Evolutionary conservation across 2,113 vertebrate species (phyloP), one percentile per base, ranked within the genome.

Genomic region (Ciconia boyciana): DNA sequence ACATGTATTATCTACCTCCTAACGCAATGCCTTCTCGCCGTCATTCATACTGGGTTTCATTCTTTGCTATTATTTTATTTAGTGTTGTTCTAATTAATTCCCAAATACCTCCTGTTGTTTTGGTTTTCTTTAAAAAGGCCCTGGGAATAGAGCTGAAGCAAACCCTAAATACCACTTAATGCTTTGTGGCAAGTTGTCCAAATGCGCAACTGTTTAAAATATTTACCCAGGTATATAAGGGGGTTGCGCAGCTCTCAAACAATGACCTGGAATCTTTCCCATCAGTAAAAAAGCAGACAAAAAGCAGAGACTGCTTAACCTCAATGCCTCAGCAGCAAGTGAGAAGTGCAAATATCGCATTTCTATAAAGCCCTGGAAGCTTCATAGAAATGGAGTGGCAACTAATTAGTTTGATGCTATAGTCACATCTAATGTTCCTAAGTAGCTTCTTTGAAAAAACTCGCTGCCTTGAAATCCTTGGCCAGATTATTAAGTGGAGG

Each of bases 351-450:
- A 95, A 93, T 83, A 95, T 87, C 24, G 22, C 75, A 71, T 76
- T 96, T 93, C 94, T 87, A 87, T 94, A 95, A 90, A 96, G 91
- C 93, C 90, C 64, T 88, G 58, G 39, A 93, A 94, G 86, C 96
- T 96, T 46, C 39, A 95, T 51, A 96, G 66, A 88, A 96, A 96
- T 88, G 68, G 92, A 96, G 94, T 90, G 94, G 94, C 93, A 95
- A 97, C 96, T 98, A 98, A 95, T 96, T 97, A 97, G 96, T 91
- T 92, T 97, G 95, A 95, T 96, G 95, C 89, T 93, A 85, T 96
- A 94, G 93, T 96, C 96, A 93, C 80, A 86, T 96, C 83, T 89
- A 92, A 95, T 70, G 95, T 97, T 96, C 96, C 89, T 94, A 96
- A 98, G 96, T 71, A 97, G 95, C 89, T 96, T 96, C 92, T 95